Base-by-base conservation (phyloP, 2,888 invertebrate species). In the Leucoma salicis region DNA sequence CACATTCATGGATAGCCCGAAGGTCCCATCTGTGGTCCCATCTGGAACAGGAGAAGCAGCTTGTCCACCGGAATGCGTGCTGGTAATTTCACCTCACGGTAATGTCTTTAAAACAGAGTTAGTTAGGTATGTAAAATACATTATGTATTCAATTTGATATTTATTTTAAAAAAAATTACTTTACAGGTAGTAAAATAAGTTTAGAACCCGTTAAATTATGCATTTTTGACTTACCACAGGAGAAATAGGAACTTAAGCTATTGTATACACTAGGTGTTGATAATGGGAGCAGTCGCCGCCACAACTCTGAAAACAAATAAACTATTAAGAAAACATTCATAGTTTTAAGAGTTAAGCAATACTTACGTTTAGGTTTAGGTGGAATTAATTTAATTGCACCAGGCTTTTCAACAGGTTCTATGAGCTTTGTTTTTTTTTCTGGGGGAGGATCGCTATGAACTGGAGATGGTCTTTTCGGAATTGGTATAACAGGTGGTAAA, bases 331-430 rank as follows among this genome's bases (percentile, higher is more conserved):
- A 63, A 39, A 52, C 44, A 50, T 49, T 44, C 27, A 61, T 47
- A 36, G 51, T 18, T 13, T 43, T 40, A 58, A 42, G 40, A 53
- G 54, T 53, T 50, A 53, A 60, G 65, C 38, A 54, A 91, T 91
- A 95, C 97, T 95, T 94, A 97, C 97, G 95, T 92, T 96, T 96
- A 57, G 94, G 94, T 91, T 96, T 96, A 55, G 96, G 93, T 63
- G 96, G 94, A 67, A 97, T 96, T 57, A 96, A 87, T 91, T 97
- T 97, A 61, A 96, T 95, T 57, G 94, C 92, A 57, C 95, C 96
- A 24, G 95, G 94, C 77, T 95, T 93, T 70, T 95, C 95, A 27
- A 92, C 83, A 46, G 81, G 79, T 46, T 90, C 89, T 50, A 85
- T 68, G 37, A 93, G 91, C 83, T 95, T 95, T 8, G 92, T 78